Evolutionary conservation across 2,888 invertebrate species (phyloP).

Genomic region (Aethes cnicana): DNA sequence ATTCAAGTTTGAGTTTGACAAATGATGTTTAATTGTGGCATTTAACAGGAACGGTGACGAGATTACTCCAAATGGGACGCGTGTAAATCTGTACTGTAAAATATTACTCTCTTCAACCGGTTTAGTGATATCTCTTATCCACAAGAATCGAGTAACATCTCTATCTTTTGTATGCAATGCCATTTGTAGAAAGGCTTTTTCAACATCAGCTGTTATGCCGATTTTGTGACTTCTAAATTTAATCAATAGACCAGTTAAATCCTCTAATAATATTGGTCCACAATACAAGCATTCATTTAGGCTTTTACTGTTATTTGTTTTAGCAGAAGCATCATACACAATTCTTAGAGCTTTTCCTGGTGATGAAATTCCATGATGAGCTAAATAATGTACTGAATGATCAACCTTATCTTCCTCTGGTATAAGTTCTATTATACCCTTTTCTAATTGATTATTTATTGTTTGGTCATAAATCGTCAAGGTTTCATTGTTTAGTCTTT

Average conservation of each 20-base stretch:
- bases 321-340: background rate
- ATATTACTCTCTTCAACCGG: background rate
- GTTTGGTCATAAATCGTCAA: too few relatives aligned
- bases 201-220: background rate
- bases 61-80: background rate
- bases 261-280: background rate
- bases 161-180: background rate
- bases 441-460: too few relatives aligned
- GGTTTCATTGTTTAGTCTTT: too few relatives aligned
- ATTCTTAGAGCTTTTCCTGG: background rate
- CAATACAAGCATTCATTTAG: slow-evolving; percentile 18
- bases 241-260: background rate
- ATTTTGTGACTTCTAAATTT: background rate
- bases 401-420: too few relatives aligned
- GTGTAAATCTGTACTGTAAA: background rate
- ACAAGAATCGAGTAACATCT: background rate
- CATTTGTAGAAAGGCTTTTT: too few relatives aligned
- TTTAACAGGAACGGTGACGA: background rate
- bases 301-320: background rate
- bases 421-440: too few relatives aligned
- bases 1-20: too few relatives aligned
- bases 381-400: background rate
- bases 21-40: too few relatives aligned
- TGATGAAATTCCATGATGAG: background rate
- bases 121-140: background rate